Percentiles rank a stretch among this genome's conserved stretches.
phyloP scores from a whole-genome alignment of 2,797 vertebrate species.

The Decapterus maruadsi region DNA sequence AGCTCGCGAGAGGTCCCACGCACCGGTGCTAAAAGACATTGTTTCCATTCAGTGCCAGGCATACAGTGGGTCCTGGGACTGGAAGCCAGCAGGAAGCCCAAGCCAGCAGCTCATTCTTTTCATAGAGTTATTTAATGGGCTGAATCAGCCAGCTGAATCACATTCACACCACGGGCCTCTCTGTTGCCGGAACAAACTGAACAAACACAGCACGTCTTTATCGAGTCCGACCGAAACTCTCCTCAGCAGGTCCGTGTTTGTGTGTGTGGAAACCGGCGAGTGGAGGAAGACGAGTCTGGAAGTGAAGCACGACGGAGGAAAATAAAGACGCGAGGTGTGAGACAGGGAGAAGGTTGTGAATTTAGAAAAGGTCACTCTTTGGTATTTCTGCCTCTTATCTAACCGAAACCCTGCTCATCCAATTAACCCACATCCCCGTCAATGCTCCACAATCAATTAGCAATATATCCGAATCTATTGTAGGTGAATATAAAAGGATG shows the following conservation, averaged over 20 bases:
- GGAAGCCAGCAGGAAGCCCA: slow-evolving; percentile 51
- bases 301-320: slow-evolving; percentile 37
- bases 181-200: slow-evolving; percentile 67
- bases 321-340: slow-evolving; percentile 29
- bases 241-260: slow-evolving; percentile 44
- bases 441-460: neutral
- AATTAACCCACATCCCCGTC: neutral
- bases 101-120: slow-evolving; percentile 59
- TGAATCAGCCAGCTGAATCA: slow-evolving; percentile 68
- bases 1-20: slow-evolving; percentile 35
- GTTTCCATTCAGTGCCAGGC: slow-evolving; percentile 52
- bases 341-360: slow-evolving; percentile 27
- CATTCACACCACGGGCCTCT: slow-evolving; percentile 67
- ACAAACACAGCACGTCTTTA: slow-evolving; percentile 71
- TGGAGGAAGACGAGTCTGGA: slow-evolving; percentile 22
- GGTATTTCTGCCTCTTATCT: slow-evolving; percentile 36
- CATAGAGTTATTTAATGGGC: slow-evolving; percentile 61
- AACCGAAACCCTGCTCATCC: slow-evolving; percentile 3
- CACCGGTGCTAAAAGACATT: slow-evolving; percentile 44
- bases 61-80: slow-evolving; percentile 57
- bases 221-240: slow-evolving; percentile 58
- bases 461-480: neutral
- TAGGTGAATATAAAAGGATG: neutral
- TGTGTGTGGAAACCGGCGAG: slow-evolving; percentile 36
- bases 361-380: slow-evolving; percentile 38